phyloP scores from a whole-genome alignment of 2,888 invertebrate species.

The Meloe dianella region DNA sequence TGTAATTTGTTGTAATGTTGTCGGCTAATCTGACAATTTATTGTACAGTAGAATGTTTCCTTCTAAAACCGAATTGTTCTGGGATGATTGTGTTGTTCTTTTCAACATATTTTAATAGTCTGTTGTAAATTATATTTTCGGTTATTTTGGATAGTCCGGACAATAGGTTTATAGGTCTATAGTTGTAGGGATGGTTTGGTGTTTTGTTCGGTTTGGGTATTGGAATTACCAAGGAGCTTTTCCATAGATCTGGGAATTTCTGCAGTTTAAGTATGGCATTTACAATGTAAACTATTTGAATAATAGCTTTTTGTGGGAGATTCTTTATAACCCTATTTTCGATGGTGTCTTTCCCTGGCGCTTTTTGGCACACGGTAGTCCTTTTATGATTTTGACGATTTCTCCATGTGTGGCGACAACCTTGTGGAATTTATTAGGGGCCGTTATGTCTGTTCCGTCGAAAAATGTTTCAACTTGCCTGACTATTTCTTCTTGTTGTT shows the following conservation, averaged over 20 bases:
- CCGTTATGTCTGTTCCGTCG: background rate
- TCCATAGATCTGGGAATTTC: background rate
- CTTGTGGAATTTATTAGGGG: background rate
- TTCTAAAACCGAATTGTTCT: constrained; percentile 46
- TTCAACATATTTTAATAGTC: background rate
- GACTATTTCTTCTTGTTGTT: background rate
- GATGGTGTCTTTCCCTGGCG: background rate
- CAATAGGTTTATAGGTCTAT: constrained; percentile 9
- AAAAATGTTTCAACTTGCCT: background rate
- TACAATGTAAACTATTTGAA: background rate
- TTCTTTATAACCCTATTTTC: background rate
- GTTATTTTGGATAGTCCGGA: constrained; percentile 17
- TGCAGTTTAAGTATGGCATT: background rate
- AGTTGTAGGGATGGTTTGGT: background rate
- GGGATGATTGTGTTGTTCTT: background rate
- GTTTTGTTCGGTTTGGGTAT: constrained; percentile 8
- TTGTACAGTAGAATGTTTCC: constrained; percentile 42
- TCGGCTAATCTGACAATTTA: constrained; percentile 44
- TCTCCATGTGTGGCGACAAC: background rate
- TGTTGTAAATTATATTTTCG: constrained; percentile 14
- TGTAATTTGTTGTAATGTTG: constrained; percentile 40
- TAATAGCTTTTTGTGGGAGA: background rate
- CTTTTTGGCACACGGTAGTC: background rate
- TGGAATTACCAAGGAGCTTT: constrained; percentile 5
- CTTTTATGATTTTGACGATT: background rate